phyloP scores from a whole-genome alignment of 1,140 invertebrate genomes.

The Drosophila ohnishii region DNA sequence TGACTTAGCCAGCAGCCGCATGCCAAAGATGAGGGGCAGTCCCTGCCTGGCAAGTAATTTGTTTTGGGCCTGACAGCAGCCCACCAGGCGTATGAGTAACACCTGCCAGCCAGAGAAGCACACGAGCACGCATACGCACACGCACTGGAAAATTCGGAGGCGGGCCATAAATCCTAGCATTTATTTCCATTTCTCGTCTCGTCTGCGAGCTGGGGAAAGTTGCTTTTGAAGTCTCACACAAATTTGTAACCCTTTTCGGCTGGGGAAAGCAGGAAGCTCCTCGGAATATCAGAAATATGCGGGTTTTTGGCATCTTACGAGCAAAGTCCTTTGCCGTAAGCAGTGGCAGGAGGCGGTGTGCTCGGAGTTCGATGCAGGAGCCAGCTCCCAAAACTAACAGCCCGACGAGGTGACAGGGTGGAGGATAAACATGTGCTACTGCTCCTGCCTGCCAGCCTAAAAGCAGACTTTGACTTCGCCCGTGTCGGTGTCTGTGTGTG shows the following conservation, averaged over 20 bases:
- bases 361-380: slow-evolving; percentile 59
- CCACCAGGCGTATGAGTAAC: slow-evolving; percentile 63
- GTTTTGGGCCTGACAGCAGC: slow-evolving; percentile 55
- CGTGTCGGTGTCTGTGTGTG: not conserved
- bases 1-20: slow-evolving; percentile 55
- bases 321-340: slow-evolving; percentile 35
- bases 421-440: slow-evolving; percentile 33
- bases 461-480: slow-evolving; percentile 54
- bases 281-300: slow-evolving; percentile 64
- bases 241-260: slow-evolving; percentile 67
- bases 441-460: slow-evolving; percentile 60
- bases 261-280: slow-evolving; percentile 11
- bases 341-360: slow-evolving; percentile 8
- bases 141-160: slow-evolving; percentile 13
- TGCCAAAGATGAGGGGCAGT: slow-evolving; percentile 20
- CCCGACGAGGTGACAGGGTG: slow-evolving; percentile 19
- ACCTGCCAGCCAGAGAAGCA: slow-evolving; percentile 55
- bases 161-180: slow-evolving; percentile 70
- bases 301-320: slow-evolving; percentile 71
- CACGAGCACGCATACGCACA: not conserved
- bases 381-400: slow-evolving; percentile 48
- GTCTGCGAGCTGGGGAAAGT: slow-evolving; percentile 32
- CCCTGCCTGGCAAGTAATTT: slow-evolving; percentile 65
- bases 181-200: slow-evolving; percentile 61
- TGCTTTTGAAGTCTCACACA: slow-evolving; percentile 72